These are phyloP conservation scores for Patiria miniata DNA, from an alignment of 35 echinoderm and acorn worm genomes.

Conservation along the genomic window DNA sequence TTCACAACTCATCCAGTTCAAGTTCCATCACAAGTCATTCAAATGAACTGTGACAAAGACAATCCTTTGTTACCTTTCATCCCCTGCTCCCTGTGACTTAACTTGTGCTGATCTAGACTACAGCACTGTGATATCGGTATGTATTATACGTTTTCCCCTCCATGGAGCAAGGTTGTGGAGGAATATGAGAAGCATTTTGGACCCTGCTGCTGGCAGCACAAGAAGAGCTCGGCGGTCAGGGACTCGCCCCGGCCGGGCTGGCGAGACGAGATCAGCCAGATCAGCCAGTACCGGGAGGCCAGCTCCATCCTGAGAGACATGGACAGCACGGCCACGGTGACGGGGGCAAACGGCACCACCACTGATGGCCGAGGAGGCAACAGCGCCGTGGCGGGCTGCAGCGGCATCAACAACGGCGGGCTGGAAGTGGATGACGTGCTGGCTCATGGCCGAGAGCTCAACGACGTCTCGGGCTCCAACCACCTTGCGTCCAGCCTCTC, in stretches of 20 bases:
- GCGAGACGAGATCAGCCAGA: slow-evolving; percentile 60
- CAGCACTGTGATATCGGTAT: too few species aligned
- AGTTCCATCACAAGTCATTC: too few species aligned
- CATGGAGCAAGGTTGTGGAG: background rate
- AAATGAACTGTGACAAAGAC: too few species aligned
- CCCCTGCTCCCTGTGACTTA: too few species aligned
- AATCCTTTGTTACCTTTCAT: too few species aligned
- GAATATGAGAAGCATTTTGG: slow-evolving; percentile 50
- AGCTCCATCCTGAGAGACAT: slow-evolving; percentile 43
- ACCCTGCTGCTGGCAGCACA: slow-evolving; percentile 51
- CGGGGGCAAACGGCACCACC: background rate
- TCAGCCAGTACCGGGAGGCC: slow-evolving; percentile 44
- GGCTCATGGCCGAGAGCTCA: background rate
- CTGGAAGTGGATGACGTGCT: background rate
- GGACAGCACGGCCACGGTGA: slow-evolving; percentile 31
- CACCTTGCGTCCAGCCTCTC: background rate
- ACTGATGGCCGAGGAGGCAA: too few species aligned
- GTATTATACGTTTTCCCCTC: too few species aligned
- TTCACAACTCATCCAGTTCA: too few species aligned
- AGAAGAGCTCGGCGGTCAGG: slow-evolving; percentile 40
- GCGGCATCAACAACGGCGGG: background rate
- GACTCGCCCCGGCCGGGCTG: slow-evolving; percentile 65
- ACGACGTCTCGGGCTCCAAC: background rate
- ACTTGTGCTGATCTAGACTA: too few species aligned
- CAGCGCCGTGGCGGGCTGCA: background rate